Conservation (phyloP, 2,113 vertebrate species). For the Salvator merianae region DNA sequence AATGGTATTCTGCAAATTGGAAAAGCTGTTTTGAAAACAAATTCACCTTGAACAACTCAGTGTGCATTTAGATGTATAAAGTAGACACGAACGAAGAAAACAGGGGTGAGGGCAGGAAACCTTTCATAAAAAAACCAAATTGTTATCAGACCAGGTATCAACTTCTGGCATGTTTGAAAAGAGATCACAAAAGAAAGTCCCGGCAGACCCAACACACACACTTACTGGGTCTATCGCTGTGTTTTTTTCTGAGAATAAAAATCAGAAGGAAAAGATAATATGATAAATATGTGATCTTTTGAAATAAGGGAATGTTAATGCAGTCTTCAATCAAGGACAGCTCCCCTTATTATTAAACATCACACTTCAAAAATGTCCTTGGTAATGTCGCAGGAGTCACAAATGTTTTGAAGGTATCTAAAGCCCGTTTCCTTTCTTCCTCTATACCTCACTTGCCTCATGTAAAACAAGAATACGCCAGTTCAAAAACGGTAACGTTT, state of each 20-base stretch:
- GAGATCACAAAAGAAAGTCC: too few species aligned
- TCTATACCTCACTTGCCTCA: neutral
- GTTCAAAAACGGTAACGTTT: constrained; percentile 2
- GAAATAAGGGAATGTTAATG: constrained; percentile 14
- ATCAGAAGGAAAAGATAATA: neutral
- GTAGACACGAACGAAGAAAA: neutral
- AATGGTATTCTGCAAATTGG: neutral
- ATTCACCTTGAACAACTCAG: neutral
- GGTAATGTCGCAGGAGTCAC: constrained; percentile 1
- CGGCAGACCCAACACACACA: too few species aligned
- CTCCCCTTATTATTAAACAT: neutral
- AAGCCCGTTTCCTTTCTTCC: neutral
- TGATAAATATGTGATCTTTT: constrained; percentile 10
- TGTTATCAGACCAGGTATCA: neutral
- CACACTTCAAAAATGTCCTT: constrained; percentile 21
- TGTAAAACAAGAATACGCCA: neutral
- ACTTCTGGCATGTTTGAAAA: neutral
- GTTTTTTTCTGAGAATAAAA: constrained; percentile 7
- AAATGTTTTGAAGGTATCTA: constrained; percentile 9
- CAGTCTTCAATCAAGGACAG: constrained; percentile 17
- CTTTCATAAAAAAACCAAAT: neutral
- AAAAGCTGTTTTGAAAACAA: neutral
- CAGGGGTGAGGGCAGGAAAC: too few species aligned
- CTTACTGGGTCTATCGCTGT: neutral
- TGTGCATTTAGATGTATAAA: neutral